A percentile compares a stretch with the other conserved stretches of the same genome.
Conservation (phyloP, 1,140 invertebrate genomes). For the Cherax destructor region DNA sequence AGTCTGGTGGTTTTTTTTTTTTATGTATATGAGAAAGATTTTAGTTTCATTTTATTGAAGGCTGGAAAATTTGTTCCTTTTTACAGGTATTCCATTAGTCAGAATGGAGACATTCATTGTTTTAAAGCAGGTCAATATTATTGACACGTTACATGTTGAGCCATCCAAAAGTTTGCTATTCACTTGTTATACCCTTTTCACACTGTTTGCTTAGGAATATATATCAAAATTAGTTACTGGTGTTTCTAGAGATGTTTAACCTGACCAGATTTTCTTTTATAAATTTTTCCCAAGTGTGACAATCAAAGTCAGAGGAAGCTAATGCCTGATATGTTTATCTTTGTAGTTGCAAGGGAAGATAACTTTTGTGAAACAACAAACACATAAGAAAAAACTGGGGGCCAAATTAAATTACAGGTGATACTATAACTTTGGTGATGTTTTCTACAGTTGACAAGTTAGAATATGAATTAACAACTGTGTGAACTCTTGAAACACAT, state of each 20-base stretch:
- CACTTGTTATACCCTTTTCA: conserved; percentile 56
- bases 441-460: conserved; percentile 61
- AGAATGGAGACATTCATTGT: conserved; percentile 48
- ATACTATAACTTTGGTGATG: conserved; percentile 57
- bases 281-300: conserved; percentile 58
- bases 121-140: conserved; percentile 33
- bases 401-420: conserved; percentile 63
- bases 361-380: conserved; percentile 45
- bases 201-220: conserved; percentile 42
- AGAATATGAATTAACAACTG: conserved; percentile 29
- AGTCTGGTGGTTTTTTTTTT: conserved; percentile 27
- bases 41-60: conserved; percentile 38
- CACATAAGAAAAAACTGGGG: conserved; percentile 46
- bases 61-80: conserved; percentile 31
- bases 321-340: conserved; percentile 53
- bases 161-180: conserved; percentile 60
- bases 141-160: conserved; percentile 41
- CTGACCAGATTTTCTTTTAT: conserved; percentile 54
- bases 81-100: conserved; percentile 53
- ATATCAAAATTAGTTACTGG: conserved; percentile 63
- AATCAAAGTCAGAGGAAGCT: conserved; percentile 58
- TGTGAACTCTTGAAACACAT: conserved; percentile 49
- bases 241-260: conserved; percentile 53
- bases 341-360: conserved; percentile 39
- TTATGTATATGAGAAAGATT: conserved; percentile 29